Conservation (phyloP, 1,140 invertebrate genomes). For the Pseudomyrmex sp. region DNA sequence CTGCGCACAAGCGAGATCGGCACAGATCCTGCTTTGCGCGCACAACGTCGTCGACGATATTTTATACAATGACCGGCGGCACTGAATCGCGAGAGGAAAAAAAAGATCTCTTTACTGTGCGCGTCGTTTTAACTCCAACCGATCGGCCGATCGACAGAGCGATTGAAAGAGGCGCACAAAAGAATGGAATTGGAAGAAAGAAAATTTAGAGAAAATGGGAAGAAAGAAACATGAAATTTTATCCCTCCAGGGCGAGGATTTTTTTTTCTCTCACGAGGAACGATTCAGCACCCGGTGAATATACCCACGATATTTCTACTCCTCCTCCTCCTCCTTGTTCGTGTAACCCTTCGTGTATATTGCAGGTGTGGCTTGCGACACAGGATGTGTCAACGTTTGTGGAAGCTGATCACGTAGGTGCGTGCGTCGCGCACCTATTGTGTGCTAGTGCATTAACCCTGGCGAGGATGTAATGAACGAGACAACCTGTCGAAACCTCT, state of each 20-base stretch:
- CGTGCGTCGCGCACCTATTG: constrained; percentile 69
- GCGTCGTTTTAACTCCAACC: too few species aligned
- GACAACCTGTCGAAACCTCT: constrained; percentile 73
- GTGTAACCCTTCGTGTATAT: constrained; percentile 35
- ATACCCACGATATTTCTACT: too few species aligned
- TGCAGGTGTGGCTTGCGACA: constrained; percentile 74
- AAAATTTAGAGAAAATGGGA: too few species aligned
- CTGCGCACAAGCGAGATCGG: constrained; percentile 26
- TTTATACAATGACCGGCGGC: background rate
- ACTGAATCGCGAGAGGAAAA: too few species aligned
- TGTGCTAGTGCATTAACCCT: constrained; percentile 71
- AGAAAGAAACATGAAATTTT: too few species aligned
- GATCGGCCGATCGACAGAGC: too few species aligned
- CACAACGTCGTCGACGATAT: background rate
- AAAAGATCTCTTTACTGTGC: too few species aligned
- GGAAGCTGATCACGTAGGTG: constrained; percentile 76
- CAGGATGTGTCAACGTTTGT: constrained; percentile 78
- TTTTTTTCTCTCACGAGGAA: too few species aligned
- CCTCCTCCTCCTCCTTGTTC: background rate
- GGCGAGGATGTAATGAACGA: constrained; percentile 69
- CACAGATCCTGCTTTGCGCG: constrained; percentile 26
- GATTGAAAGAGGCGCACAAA: too few species aligned
- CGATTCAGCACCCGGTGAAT: too few species aligned
- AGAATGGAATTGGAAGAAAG: too few species aligned
- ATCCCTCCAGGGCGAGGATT: too few species aligned